Base-by-base conservation (phyloP, 2,797 vertebrate genomes). In the Luscinia megarhynchos region DNA sequence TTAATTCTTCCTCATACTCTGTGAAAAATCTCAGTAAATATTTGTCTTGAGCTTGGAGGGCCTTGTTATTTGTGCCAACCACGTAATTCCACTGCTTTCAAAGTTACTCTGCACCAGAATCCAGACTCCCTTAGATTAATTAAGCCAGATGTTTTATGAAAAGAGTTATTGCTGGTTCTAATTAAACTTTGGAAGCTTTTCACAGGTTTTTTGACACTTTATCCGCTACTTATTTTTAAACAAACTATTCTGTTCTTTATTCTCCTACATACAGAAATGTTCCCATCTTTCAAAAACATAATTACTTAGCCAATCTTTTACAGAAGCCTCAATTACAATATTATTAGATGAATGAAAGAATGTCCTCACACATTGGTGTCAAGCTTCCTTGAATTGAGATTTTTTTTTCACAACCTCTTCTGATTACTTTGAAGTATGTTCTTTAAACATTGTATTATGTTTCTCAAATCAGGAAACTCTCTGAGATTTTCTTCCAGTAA, bases 101-200 rank as follows among this genome's bases (percentile, higher is more conserved):
- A 5, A 51, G 15, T 26, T 80, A 24, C 30, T 45, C 27, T 34
- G 6, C 45, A 61, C 32, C n/a, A 70, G 55, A 62, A 91, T 45
- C 30, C 45, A 75, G 51, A 51, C 27, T 90, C 27, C 38, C 11
- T 40, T 36, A 69, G 36, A 66, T 78, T 88, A 78, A 90, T 86
- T 91, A 75, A 79, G 29, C 32, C 83, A 81, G 36, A 84, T 73
- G 58, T 63, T 21, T 53, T 72, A 41, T 53, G 55, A 66, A 84
- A 76, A 91, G 57, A 40, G 22, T 84, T 86, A 79, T 27, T 69
- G 12, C 63, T 93, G 64, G 20, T 90, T 89, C 68, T 87, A 70
- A 79, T 96, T 93, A 90, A 90, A 68, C 22, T 74, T 73, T 90
- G 84, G 86, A 94, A 87, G 45, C 4, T 82, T 94, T 85, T 94